Evolutionary conservation across 2,113 vertebrate genomes (phyloP).

Genomic region (Garra rufa): DNA sequence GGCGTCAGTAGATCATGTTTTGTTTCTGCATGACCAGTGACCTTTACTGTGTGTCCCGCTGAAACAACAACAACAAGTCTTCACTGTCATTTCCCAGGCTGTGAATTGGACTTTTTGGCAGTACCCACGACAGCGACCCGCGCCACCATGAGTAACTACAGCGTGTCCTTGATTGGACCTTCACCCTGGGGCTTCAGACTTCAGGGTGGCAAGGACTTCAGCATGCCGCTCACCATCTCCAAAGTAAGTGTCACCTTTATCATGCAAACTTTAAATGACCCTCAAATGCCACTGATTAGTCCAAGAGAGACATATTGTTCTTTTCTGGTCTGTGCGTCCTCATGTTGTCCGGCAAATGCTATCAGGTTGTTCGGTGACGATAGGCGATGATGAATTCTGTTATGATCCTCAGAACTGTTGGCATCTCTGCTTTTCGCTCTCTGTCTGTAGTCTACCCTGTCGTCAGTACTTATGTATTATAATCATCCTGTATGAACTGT

Average conservation of each 20-base stretch:
- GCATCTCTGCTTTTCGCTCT: not conserved
- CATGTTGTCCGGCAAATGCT: constrained; percentile 56
- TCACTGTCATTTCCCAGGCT: constrained; percentile 37
- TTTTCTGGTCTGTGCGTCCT: not conserved
- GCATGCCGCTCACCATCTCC: constrained; percentile 88
- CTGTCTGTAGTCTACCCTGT: not conserved
- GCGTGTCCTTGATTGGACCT: constrained; percentile 86
- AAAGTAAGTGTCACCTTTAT: constrained; percentile 45
- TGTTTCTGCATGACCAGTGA: not conserved
- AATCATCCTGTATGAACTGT: too few relatives aligned
- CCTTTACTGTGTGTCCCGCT: not conserved
- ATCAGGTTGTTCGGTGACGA: constrained; percentile 54
- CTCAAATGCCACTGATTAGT: not conserved
- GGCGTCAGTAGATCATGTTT: not conserved
- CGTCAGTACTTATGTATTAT: too few relatives aligned
- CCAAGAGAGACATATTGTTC: constrained; percentile 1
- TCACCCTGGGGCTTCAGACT: constrained; percentile 98
- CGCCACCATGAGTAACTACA: constrained; percentile 92
- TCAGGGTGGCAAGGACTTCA: constrained; percentile 98
- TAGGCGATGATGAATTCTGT: constrained; percentile 49
- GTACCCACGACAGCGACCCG: constrained; percentile 42
- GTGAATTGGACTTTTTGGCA: constrained; percentile 30
- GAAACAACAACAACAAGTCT: not conserved
- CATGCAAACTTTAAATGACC: not conserved
- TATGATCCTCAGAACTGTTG: constrained; percentile 51